Evolutionary conservation across 2,888 invertebrate species (phyloP), one percentile per base, ranked within the genome.

Genomic region (Tiphia femorata): DNA sequence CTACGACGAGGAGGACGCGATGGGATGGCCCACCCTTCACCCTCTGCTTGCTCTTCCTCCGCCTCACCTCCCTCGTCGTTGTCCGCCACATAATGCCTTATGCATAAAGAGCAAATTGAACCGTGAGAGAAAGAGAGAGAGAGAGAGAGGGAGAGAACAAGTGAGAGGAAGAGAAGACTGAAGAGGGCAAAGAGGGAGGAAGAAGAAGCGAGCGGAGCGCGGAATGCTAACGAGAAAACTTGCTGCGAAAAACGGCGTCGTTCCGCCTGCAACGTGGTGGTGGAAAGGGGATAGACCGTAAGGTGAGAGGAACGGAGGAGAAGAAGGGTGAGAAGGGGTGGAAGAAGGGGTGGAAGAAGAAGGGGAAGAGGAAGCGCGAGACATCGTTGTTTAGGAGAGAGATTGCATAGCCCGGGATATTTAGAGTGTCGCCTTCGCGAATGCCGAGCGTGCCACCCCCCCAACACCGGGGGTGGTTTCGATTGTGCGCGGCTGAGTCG

Each of bases 81-180:
- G 48, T 51, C 49, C 52, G 50, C 60, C 58, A 51, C 58, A 56
- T 68, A 70, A 70, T 70, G 68, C 60, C 64, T 70, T 68, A 70
- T 70, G 70, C 70, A 68, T 70, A 70, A 64, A 64, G 70, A 64
- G 63, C 58, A 66, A 70, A 70, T 70, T 70, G 70, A 70, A 70
- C 63, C 49, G 59, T 44, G 56, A 60, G 60, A 62, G n/a, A n/a
- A n/a, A n/a, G n/a, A n/a, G n/a, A n/a, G n/a, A n/a, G n/a, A n/a
- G n/a, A n/a, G n/a, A n/a, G n/a, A n/a, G n/a, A n/a, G n/a, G n/a
- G n/a, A n/a, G n/a, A n/a, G n/a, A n/a, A n/a, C n/a, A n/a, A n/a
- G n/a, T n/a, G n/a, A n/a, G n/a, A n/a, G n/a, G n/a, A n/a, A n/a
- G n/a, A n/a, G n/a, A n/a, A n/a, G n/a, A n/a, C n/a, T n/a, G n/a